These are phyloP conservation scores for Lasiurus cinereus DNA, from an alignment of 2,113 vertebrate genomes.

Conservation along the genomic window DNA sequence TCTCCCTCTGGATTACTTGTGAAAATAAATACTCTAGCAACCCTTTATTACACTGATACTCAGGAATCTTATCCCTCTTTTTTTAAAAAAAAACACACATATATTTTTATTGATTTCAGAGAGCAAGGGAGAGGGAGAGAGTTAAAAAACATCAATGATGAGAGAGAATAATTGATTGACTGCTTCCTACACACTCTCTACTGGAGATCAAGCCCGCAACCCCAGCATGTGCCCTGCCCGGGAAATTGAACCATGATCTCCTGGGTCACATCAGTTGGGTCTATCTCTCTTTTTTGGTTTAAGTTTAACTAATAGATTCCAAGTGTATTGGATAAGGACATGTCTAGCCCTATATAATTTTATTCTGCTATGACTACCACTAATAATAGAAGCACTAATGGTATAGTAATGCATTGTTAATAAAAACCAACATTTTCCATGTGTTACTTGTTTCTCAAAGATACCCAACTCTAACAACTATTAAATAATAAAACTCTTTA, in stretches of 20 bases:
- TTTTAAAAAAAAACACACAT: not conserved
- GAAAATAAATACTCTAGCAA: not conserved
- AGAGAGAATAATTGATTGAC: too few relatives aligned
- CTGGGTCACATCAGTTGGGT: too few relatives aligned
- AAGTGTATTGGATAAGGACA: not conserved
- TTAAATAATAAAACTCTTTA: not conserved
- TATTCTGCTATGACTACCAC: not conserved
- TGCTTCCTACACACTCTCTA: too few relatives aligned
- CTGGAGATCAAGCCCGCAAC: too few relatives aligned
- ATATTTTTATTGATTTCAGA: too few relatives aligned
- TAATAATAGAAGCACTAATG: not conserved
- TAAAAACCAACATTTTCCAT: not conserved
- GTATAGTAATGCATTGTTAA: not conserved
- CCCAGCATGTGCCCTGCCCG: too few relatives aligned
- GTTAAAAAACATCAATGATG: too few relatives aligned
- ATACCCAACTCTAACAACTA: not conserved
- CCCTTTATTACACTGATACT: not conserved
- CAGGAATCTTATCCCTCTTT: not conserved
- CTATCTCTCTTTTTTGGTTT: not conserved
- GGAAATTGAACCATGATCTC: too few relatives aligned
- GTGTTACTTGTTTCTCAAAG: constrained; percentile 12
- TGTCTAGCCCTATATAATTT: not conserved
- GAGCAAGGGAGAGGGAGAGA: too few relatives aligned
- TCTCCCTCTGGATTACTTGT: not conserved
- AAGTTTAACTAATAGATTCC: not conserved